phyloP scores from a whole-genome alignment of 35 echinoderm and acorn worm genomes.

The Apostichopus californicus region DNA sequence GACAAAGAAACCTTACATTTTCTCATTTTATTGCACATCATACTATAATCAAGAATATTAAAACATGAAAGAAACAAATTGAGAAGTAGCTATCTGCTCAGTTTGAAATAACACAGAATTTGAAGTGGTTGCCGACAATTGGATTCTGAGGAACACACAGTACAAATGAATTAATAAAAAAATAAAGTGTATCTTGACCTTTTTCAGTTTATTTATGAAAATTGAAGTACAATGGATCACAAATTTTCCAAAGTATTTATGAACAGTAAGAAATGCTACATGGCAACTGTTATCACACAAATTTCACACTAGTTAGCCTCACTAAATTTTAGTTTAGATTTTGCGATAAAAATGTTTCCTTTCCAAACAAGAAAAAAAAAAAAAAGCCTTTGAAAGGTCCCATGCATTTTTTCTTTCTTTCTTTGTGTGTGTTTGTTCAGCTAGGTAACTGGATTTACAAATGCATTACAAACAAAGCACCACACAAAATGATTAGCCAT shows the following conservation, averaged over 20 bases:
- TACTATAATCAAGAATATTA: neutral
- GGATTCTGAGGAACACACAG: constrained; percentile 55
- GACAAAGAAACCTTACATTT: neutral
- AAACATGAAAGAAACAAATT: neutral
- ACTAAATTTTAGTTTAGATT: constrained; percentile 20
- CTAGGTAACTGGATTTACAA: constrained; percentile 24
- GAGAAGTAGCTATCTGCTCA: constrained; percentile 20
- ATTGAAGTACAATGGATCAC: constrained; percentile 64
- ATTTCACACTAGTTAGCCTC: constrained; percentile 31
- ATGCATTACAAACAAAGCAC: constrained; percentile 38
- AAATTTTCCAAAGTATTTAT: constrained; percentile 52
- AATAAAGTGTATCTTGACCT: constrained; percentile 8
- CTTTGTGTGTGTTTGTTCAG: neutral
- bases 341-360: neutral
- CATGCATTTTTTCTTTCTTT: neutral
- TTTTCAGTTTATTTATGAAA: constrained; percentile 59
- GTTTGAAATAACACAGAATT: constrained; percentile 18
- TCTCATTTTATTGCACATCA: neutral
- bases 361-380: too few relatives aligned
- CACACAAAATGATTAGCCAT: constrained; percentile 49
- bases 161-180: constrained; percentile 19
- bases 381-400: neutral
- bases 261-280: constrained; percentile 48
- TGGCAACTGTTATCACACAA: constrained; percentile 53
- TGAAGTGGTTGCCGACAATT: constrained; percentile 56